Evolutionary conservation across 2,797 vertebrate species (phyloP), one percentile per base, ranked within the genome.

Genomic region (Oophaga sylvatica): DNA sequence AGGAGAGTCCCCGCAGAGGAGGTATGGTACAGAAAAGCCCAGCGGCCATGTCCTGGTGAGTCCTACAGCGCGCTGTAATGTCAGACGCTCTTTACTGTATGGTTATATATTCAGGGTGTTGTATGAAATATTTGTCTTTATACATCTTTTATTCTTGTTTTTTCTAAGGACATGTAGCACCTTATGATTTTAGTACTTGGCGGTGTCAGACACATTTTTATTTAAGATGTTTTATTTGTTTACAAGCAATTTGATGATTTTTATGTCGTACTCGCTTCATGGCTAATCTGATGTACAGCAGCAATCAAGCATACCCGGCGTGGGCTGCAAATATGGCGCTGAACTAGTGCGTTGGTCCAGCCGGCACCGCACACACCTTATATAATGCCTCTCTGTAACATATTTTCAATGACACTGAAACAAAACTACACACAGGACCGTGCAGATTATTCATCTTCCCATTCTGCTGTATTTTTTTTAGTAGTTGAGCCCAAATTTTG

Each of bases 151-250:
- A 48, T 48, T 53, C 20, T 45, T 20, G 22, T n/a, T 65, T 81
- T 53, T 81, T 81, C 16, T 81, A 67, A 56, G 35, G 29, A 22
- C 63, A 70, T n/a, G 31, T 81, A 77, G 87, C 87, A 89, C 87
- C 80, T 89, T 86, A 81, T 81, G 10, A 68, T 10, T 75, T 65
- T 73, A 82, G 70, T 63, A 78, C 48, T 41, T 41, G 17, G 7
- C 20, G 26, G 84, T 68, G 41, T 81, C 41, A n/a, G 56, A 80
- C 87, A 81, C 60, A 41, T 81, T 68, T 85, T 75, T 67, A 19
- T 70, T 82, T 71, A 76, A 65, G 20, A 68, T 73, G 63, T 73
- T 26, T 80, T 29, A 65, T 75, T 75, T 84, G 65, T 84, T 79
- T 80, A 88, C 81, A 81, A 12, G 71, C 62, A 35, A 78, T 22